phyloP scores from a whole-genome alignment of 1,140 invertebrate species.

The Calliphora vicina region DNA sequence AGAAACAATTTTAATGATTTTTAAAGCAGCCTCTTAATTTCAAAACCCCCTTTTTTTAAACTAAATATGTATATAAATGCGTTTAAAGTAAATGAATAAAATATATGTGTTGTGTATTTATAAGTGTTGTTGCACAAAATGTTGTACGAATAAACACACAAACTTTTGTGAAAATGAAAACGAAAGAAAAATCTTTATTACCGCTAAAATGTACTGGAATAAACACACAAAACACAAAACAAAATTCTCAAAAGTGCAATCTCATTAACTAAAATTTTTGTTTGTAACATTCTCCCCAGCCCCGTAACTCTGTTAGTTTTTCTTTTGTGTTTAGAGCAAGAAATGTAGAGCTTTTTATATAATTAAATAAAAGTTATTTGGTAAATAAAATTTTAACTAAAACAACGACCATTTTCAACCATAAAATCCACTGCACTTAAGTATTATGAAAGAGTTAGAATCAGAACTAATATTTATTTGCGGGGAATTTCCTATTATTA shows the following conservation, averaged over 20 bases:
- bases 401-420: too few species aligned
- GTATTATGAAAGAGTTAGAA: too few species aligned
- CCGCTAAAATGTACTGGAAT: neutral
- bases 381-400: neutral
- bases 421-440: too few species aligned
- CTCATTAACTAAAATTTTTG: constrained; percentile 9
- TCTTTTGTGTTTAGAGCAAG: neutral
- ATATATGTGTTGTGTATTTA: neutral
- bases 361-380: neutral
- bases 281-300: neutral
- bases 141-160: neutral
- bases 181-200: neutral
- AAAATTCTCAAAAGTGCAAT: constrained; percentile 13
- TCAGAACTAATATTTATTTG: too few species aligned
- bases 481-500: too few species aligned
- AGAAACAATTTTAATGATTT: too few species aligned
- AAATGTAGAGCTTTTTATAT: neutral
- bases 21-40: too few species aligned
- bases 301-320: neutral
- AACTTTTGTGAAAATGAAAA: neutral
- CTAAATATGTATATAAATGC: neutral
- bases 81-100: neutral
- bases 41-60: neutral
- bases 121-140: neutral
- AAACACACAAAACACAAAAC: neutral